Evolutionary conservation across 1,140 invertebrate genomes (phyloP), one percentile per base, ranked within the genome.

Genomic region (Bombus impatiens): DNA sequence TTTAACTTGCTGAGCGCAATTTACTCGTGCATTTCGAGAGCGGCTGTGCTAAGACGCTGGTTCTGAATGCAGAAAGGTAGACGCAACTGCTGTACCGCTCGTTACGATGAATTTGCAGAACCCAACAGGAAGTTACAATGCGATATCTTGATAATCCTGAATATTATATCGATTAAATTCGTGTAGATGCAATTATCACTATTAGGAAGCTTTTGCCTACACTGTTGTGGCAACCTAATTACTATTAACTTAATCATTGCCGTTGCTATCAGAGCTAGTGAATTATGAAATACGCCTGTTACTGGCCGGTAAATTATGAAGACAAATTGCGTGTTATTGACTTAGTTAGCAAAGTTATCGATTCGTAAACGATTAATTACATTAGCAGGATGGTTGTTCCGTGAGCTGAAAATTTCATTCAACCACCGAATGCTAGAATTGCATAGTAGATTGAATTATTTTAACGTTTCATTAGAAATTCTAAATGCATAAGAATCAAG

Each of bases 1-100:
- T 83, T 83, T 78, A 67, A 68, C 72, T 78, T 59, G 53, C 32
- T 12, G 70, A 25, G 37, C 37, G 53, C 53, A 82, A 82, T 75
- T 82, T 37, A 82, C 70, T 57, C 71, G 22, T 35, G 80, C 71
- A 65, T 68, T 68, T 68, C 67, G 67, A 67, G 65, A 32, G 13
- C 59, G 59, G 65, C 65, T 37, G 67, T 37, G 35, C 67, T 37
- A 82, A 75, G 80, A 62, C n/a, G 70, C 4, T 35, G n/a, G 42
- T 25, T 35, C 59, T 53, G 59, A 75, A 37, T 37, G 67, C 9
- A 28, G 47, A 65, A 62, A 74, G 37, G 37, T 32, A 44, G 70
- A 40, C 25, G 79, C 42, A 37, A 74, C 70, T 44, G 22, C 62
- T 59, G 28, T 40, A 75, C 18, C n/a, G 32, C 6, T 32, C n/a